Conservation (phyloP, 2,113 vertebrate genomes). For the Nibea albiflora region DNA sequence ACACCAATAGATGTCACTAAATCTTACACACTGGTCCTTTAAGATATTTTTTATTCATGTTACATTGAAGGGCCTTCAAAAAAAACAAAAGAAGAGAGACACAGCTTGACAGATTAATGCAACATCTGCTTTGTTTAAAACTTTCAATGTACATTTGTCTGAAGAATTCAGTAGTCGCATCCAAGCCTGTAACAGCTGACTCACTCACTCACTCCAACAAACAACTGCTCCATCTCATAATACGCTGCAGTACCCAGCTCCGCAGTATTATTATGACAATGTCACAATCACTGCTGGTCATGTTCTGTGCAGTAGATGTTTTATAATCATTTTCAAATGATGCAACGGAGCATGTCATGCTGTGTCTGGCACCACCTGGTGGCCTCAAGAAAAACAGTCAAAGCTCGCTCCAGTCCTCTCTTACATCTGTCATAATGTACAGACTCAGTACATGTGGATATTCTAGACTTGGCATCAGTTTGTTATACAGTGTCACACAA, state of each 20-base stretch:
- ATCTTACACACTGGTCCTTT: too few relatives aligned
- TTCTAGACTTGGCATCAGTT: slow-evolving; percentile 32
- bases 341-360: slow-evolving; percentile 1
- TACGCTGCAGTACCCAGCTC: neutral
- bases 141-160: neutral
- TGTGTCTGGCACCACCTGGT: slow-evolving; percentile 73
- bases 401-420: neutral
- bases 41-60: too few relatives aligned
- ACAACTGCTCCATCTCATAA: neutral
- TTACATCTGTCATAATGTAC: slow-evolving; percentile 6
- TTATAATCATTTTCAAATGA: slow-evolving; percentile 32
- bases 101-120: neutral
- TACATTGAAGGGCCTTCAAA: too few relatives aligned
- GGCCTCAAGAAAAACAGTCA: slow-evolving; percentile 33
- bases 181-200: neutral
- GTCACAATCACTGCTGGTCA: neutral
- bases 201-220: neutral
- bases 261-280: neutral
- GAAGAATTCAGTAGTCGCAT: neutral
- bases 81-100: neutral
- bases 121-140: neutral
- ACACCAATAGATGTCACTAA: too few relatives aligned
- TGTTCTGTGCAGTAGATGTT: slow-evolving; percentile 1
- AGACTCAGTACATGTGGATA: neutral
- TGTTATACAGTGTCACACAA: slow-evolving; percentile 37